A percentile compares a stretch with the other conserved stretches of the same genome.
These are phyloP conservation scores for Leptopterna dolabrata DNA, from an alignment of 2,888 invertebrate species.

Conservation along the genomic window DNA sequence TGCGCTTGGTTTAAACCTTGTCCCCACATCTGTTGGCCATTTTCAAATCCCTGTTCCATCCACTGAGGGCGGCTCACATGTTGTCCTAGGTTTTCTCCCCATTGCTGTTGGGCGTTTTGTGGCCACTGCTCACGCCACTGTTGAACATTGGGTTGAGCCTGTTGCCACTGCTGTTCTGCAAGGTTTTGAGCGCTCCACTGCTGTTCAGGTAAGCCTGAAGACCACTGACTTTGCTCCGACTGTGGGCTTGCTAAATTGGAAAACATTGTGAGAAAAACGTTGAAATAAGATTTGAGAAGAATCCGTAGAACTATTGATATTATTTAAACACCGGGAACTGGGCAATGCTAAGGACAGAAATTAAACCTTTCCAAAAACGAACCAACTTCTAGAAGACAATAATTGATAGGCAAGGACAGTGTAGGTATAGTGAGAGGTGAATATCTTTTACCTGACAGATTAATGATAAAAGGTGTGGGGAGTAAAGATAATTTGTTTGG, in stretches of 20 bases:
- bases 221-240: not conserved
- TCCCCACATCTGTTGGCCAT: not conserved
- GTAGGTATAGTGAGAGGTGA: no score
- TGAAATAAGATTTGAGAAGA: no score
- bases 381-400: no score
- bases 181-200: not conserved
- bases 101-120: not conserved
- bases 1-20: not conserved
- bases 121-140: not conserved
- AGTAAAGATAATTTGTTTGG: no score
- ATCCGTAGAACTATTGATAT: no score
- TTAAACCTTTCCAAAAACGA: no score
- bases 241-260: not conserved
- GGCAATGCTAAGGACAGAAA: no score
- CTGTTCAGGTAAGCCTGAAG: not conserved
- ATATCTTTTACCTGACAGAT: no score
- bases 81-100: not conserved
- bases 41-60: not conserved
- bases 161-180: not conserved
- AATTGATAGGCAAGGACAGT: no score
- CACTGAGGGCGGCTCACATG: not conserved
- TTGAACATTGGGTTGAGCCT: not conserved
- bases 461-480: no score
- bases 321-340: no score
- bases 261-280: not conserved